Conservation (phyloP, 2,113 vertebrate species). For the Polyodon spathula region DNA sequence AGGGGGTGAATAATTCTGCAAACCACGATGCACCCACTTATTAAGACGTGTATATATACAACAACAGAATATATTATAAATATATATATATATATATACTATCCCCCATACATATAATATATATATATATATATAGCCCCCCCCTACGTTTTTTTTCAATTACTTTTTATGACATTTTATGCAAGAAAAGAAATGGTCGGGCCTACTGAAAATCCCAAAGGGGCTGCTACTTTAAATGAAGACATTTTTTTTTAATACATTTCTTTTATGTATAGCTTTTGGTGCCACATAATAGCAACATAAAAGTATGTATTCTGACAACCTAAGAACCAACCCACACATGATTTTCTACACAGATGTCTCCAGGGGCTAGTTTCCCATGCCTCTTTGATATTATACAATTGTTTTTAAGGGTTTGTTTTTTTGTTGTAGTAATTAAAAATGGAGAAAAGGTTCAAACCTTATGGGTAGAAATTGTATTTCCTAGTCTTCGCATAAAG, state of each 20-base stretch:
- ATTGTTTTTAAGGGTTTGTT: background rate
- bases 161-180: no score
- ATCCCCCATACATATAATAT: no score
- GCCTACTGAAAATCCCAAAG: background rate
- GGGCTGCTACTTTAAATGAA: background rate
- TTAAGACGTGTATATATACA: no score
- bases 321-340: background rate
- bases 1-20: no score
- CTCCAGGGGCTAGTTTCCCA: background rate
- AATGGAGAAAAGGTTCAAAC: background rate
- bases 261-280: background rate
- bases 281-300: background rate
- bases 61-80: no score
- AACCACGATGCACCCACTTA: no score
- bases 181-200: no score
- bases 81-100: no score
- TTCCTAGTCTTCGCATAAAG: background rate
- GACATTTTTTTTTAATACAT: background rate
- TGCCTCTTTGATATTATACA: background rate
- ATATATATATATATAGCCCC: no score
- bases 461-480: background rate
- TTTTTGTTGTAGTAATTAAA: background rate
- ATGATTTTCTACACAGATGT: background rate
- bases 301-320: slow-evolving; percentile 2
- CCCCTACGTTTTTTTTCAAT: no score